Base-by-base conservation (phyloP, 1,140 invertebrate species). In the Prorops nasuta region DNA sequence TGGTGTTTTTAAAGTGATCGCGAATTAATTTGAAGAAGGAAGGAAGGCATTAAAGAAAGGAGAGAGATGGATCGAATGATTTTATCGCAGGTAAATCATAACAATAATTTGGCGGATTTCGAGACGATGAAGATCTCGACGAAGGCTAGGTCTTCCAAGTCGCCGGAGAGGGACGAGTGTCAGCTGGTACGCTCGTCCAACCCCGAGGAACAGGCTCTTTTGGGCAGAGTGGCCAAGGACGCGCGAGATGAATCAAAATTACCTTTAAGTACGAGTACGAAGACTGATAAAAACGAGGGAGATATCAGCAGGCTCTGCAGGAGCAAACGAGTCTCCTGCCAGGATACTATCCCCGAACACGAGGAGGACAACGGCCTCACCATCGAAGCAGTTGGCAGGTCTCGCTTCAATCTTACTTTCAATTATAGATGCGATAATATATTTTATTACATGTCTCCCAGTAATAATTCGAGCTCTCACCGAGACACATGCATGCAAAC, bases 81-180 rank as follows among this genome's bases (percentile, higher is more conserved):
- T 18, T 21, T 3, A 6, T 9, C 22, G 4, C 48, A 72, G 71
- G 60, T 68, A 22, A 70, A 66, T 48, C 64, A 63, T 45, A 74
- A 74, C 51, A 72, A 70, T 45, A 71, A 71, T 44, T 40, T 65
- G 14, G 57, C 63, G 41, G 66, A 49, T 49, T 61, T 65, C 47
- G 52, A 63, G 28, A 66, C 61, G 31, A 77, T 77, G 76, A 77
- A 74, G 56, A 77, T 78, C 51, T 76, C 75, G 44, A 65, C 63
- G 47, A 74, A 64, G 20, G 58, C 66, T 35, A 61, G 56, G 58
- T 72, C 69, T 44, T 69, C 66, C 24, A 68, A 67, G 56, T 56
- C 66, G 39, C 40, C 56, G 28, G 67, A 70, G 28, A 61, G 60
- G 36, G 63, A 64, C 44, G 64, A 71, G 39, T 71, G 69, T 42